A percentile compares a stretch with the other conserved stretches of the same genome.
Conservation (phyloP, 2,113 vertebrate species). For the Eurypyga helias region DNA sequence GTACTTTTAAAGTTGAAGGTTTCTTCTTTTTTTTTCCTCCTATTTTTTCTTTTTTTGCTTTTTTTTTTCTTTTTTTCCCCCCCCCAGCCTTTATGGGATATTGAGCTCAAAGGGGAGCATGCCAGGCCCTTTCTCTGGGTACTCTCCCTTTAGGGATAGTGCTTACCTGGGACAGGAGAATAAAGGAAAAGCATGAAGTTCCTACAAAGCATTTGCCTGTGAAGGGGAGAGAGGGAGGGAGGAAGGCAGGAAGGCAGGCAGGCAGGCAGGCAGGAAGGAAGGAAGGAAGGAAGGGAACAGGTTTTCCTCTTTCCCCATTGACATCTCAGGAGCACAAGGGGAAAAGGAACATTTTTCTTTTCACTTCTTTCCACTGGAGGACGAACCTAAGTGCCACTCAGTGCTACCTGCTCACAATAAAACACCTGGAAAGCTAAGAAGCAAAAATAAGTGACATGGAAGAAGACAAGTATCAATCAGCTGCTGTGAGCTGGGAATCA, state of each 20-base stretch:
- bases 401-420: not conserved
- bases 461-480: not conserved
- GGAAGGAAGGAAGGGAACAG: not conserved
- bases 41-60: not conserved
- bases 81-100: not conserved
- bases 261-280: too few relatives aligned
- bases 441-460: not conserved
- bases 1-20: not conserved
- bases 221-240: too few relatives aligned
- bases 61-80: not conserved
- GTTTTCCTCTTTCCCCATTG: not conserved
- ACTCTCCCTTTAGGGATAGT: not conserved
- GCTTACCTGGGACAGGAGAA: not conserved
- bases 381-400: not conserved
- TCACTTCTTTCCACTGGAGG: not conserved
- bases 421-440: not conserved
- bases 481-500: fast-evolving
- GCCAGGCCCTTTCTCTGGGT: not conserved
- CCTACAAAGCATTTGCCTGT: not conserved
- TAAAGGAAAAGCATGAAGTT: not conserved
- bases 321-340: not conserved
- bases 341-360: not conserved
- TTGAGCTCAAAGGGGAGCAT: not conserved
- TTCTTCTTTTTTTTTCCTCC: not conserved
- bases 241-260: too few relatives aligned